These are phyloP conservation scores for Polydrusus cervinus DNA, from an alignment of 2,888 invertebrate species.

Conservation along the genomic window DNA sequence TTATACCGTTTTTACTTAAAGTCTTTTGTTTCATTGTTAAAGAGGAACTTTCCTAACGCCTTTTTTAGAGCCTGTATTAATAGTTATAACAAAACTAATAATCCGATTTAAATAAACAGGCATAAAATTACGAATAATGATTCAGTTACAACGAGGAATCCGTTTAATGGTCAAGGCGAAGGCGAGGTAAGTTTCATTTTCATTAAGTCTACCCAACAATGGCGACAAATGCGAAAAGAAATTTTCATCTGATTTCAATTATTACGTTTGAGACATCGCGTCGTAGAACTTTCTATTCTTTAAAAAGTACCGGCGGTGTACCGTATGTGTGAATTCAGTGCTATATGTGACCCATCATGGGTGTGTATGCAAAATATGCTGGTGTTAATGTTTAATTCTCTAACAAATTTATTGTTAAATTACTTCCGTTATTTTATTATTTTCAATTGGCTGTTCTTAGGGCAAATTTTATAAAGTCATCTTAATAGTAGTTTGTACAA, in stretches of 20 bases:
- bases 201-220: conserved; percentile 32
- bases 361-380: conserved; percentile 6
- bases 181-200: conserved; percentile 40
- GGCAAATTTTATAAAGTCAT: too few relatives aligned
- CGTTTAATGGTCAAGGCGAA: conserved; percentile 33
- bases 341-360: neutral
- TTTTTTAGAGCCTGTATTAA: too few relatives aligned
- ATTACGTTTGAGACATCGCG: conserved; percentile 24
- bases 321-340: neutral
- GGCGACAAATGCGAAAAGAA: conserved; percentile 43
- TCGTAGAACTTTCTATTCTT: conserved; percentile 42
- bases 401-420: neutral
- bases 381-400: neutral
- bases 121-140: neutral
- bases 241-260: conserved; percentile 49
- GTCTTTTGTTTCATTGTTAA: too few relatives aligned
- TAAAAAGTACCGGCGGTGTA: conserved; percentile 25
- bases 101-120: neutral
- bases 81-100: neutral
- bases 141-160: conserved; percentile 29
- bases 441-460: too few relatives aligned
- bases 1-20: too few relatives aligned
- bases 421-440: too few relatives aligned
- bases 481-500: too few relatives aligned
- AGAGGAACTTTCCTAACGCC: too few relatives aligned